Evolutionary conservation across 2,888 invertebrate genomes (phyloP), one percentile per base, ranked within the genome.

Genomic region (Eubasilissa splendida): DNA sequence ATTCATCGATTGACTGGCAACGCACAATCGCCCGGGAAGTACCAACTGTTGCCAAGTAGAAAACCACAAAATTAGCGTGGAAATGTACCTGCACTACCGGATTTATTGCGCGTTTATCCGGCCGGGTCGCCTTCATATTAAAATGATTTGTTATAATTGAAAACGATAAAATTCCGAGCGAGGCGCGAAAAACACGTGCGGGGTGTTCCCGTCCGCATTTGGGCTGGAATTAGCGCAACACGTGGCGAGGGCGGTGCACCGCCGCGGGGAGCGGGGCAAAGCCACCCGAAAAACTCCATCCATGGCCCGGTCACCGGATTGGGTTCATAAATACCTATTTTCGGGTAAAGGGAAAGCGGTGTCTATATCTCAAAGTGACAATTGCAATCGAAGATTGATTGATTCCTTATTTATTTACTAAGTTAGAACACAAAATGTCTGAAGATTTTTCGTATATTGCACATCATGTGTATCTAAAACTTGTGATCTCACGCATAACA

Each of bases 171-270:
- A 76, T 76, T 58, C 50, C 50, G 76, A 76, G 50, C 50, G 54
- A 52, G n/a, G 76, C 59, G 74, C 56, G 60, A 70, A 59, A 71
- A 73, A 78, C 60, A 73, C 60, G 70, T 59, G 70, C 58, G 58
- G 14, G 42, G 59, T 22, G 52, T 22, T 70, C 58, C 59, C 73
- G 59, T 54, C 63, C 52, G 78, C 71, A 63, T 78, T 73, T 71
- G 78, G 42, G 70, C 53, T 76, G 59, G 76, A 70, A 80, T 80
- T 79, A 76, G 80, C 75, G 66, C 70, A 76, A 76, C 80, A 76
- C 70, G 75, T 80, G 76, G 80, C 14, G 70, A 22, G 54, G 8
- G 66, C n/a, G 7, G 7, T 22, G 63, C 63, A 4, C 42, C 4
- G 42, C 4, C 7, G 42, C 42, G 42, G 22, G 22, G 22, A 22